phyloP scores from a whole-genome alignment of 1,140 invertebrate species.

The Caligus rogercresseyi region DNA sequence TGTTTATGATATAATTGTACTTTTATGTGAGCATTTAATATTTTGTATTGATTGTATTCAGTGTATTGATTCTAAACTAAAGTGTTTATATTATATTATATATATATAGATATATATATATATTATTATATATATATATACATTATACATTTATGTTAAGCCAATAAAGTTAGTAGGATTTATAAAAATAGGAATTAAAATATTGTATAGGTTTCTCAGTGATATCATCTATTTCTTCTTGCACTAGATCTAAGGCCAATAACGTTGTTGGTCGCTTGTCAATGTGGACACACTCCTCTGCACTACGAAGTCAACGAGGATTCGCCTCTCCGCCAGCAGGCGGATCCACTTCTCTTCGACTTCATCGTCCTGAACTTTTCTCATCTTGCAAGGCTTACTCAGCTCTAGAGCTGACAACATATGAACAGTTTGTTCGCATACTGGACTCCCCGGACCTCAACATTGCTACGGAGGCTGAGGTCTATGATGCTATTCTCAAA shows the following conservation, averaged over 20 bases:
- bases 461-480: neutral
- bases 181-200: too few species aligned
- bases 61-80: too few species aligned
- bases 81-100: too few species aligned
- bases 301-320: neutral
- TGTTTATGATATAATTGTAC: too few species aligned
- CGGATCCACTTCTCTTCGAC: neutral
- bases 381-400: neutral
- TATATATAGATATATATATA: too few species aligned
- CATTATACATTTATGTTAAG: too few species aligned
- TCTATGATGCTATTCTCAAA: constrained; percentile 6
- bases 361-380: constrained; percentile 2
- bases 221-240: too few species aligned
- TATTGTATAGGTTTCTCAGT: too few species aligned
- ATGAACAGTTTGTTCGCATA: neutral
- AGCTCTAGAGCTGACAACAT: constrained; percentile 4
- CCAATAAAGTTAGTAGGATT: too few species aligned
- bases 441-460: neutral
- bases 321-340: neutral
- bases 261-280: neutral
- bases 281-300: neutral
- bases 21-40: too few species aligned
- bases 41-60: too few species aligned
- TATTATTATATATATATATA: too few species aligned
- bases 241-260: neutral